Evolutionary conservation across 2,113 vertebrate species (phyloP).

Genomic region (Tichodroma muraria): DNA sequence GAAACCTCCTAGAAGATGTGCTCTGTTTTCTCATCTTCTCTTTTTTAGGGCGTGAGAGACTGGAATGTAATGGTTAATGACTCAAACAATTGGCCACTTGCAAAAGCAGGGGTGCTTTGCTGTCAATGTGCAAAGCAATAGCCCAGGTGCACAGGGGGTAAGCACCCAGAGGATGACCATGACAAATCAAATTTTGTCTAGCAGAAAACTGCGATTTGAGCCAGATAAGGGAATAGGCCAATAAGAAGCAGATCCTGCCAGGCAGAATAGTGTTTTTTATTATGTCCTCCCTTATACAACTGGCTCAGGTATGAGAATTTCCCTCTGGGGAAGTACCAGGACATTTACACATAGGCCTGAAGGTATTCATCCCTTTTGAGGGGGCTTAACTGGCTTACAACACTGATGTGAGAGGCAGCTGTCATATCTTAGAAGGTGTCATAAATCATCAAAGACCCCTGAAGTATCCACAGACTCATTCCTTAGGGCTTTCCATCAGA

Average conservation of each 20-base stretch:
- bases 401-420: not conserved
- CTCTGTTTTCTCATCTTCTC: not conserved
- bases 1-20: not conserved
- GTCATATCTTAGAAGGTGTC: not conserved
- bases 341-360: not conserved
- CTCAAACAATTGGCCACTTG: not conserved
- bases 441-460: not conserved
- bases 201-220: not conserved
- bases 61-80: not conserved
- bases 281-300: not conserved
- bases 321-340: fast-evolving
- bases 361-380: not conserved
- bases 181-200: not conserved
- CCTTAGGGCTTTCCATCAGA: not conserved
- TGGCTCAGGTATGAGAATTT: not conserved
- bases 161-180: not conserved
- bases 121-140: not conserved
- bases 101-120: not conserved
- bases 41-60: not conserved
- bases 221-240: not conserved
- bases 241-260: not conserved
- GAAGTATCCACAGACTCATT: not conserved
- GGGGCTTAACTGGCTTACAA: not conserved
- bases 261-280: not conserved
- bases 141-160: not conserved